Base-by-base conservation (phyloP, 2,888 invertebrate genomes). In the Acrocera orbiculus region DNA sequence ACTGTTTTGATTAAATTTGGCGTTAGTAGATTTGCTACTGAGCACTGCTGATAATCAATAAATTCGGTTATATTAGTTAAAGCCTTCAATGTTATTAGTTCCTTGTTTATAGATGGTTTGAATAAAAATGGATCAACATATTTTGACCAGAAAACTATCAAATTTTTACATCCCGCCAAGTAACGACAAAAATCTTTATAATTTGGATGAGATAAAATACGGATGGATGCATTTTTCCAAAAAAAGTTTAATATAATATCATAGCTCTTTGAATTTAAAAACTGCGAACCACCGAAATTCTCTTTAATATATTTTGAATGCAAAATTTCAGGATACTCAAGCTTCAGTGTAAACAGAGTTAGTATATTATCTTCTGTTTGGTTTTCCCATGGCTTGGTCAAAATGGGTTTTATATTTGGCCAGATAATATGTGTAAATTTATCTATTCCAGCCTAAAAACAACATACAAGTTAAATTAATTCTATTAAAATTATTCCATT, bases 311-410 rank as follows among this genome's bases (percentile, higher is more conserved):
- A 63, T 44, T 65, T 59, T 4, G 64, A 63, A 10, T 67, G 67
- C 24, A 72, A 56, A 4, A 66, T 43, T 4, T 48, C 47, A 2
- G 69, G 66, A 53, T 61, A 67, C 40, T 61, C 62, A n/a, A 53
- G 47, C 34, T 53, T 52, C 3, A 54, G 42, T 7, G 45, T 40
- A 42, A 76, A 53, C 4, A 80, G 53, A 34, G 73, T 65, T 48
- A 75, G 70, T 5, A 80, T 56, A 3, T 69, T 67, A 51, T 79
- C 76, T 14, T 79, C 54, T 17, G 61, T 66, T 44, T 77, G 74
- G 32, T 76, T 73, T 10, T 64, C 53, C 58, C 75, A 67, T 7
- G 70, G 66, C 46, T 72, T 73, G 25, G 65, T 64, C 34, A 77
- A 58, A 46, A 73, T 69, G 34, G 60, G 54, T 46, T 70, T 65